Base-by-base conservation (phyloP, 2,113 vertebrate genomes). In the Pachycephala philippinensis region DNA sequence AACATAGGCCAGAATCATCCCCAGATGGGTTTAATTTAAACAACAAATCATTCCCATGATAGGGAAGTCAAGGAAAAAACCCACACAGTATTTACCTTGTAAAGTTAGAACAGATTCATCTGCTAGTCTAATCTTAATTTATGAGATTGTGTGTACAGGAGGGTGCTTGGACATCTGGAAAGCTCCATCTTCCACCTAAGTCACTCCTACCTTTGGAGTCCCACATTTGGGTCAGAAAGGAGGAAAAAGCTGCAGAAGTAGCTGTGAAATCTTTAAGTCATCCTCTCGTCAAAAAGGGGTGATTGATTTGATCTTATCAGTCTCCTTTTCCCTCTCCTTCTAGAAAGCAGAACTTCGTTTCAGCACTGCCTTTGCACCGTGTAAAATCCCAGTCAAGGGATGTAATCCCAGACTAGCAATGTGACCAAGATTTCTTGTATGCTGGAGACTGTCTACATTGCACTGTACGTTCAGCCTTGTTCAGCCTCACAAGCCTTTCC, bases 401-500 rank as follows among this genome's bases (percentile, higher is more conserved):
- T 12, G 21, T 7, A 45, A 84, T 19, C 77, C 31, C 68, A 69
- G 65, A 23, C 35, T 22, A 59, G 47, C 28, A 69, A 65, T 0
- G 10, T 15, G 21, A 74, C 54, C n/a, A 35, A 84, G 35, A 19
- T 26, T 71, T 64, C 80, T 30, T 18, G 2, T 20, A 10, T 10
- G 7, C 13, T 35, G 21, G 8, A 80, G 18, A 27, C 42, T 31
- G 31, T 13, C 39, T 35, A 1, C 22, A 15, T 3, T 5, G n/a
- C 23, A 2, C 24, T 77, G 0, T 27, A 45, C 2, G 0, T 23
- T 65, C 59, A 61, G 50, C 44, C 13, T 31, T 19, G 27, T 7
- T 45, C 31, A 74, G 40, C 59, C 35, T 74, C 72, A n/a, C 52
- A 86, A 90, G 42, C 35, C 66, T 47, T 86, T 54, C 30, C 45